Conservation (phyloP, 2,888 invertebrate genomes). For the Oxyteleia sp. region DNA sequence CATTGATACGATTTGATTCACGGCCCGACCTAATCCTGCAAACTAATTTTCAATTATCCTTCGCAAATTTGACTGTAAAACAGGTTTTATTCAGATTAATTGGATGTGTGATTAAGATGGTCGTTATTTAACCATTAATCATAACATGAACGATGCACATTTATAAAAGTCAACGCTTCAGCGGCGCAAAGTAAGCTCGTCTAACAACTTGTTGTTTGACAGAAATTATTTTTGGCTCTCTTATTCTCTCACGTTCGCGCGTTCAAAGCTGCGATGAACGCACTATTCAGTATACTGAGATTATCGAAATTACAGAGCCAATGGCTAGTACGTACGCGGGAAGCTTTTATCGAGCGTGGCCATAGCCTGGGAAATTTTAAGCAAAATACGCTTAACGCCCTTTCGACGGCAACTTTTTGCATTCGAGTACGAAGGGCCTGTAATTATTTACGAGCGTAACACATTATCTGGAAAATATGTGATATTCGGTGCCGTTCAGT, state of each 20-base stretch:
- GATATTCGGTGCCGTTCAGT: constrained; percentile 81
- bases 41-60: not conserved
- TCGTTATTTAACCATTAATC: constrained; percentile 31
- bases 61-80: constrained; percentile 9
- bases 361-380: constrained; percentile 76
- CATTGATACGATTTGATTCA: not conserved
- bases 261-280: constrained; percentile 25
- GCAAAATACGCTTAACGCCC: constrained; percentile 81
- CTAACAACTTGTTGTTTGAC: constrained; percentile 29
- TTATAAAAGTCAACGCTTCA: constrained; percentile 35
- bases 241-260: constrained; percentile 5
- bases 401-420: constrained; percentile 76
- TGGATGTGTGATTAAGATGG: constrained; percentile 27
- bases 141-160: constrained; percentile 19
- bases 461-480: constrained; percentile 83
- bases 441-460: constrained; percentile 84
- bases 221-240: constrained; percentile 36
- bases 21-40: not conserved
- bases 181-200: not conserved
- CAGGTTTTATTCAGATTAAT: constrained; percentile 27
- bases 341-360: constrained; percentile 68
- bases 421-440: constrained; percentile 74
- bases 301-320: constrained; percentile 62
- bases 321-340: constrained; percentile 34
- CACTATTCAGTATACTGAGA: constrained; percentile 38